Base-by-base conservation (phyloP, 2,113 vertebrate genomes). In the Falcunculus frontatus region DNA sequence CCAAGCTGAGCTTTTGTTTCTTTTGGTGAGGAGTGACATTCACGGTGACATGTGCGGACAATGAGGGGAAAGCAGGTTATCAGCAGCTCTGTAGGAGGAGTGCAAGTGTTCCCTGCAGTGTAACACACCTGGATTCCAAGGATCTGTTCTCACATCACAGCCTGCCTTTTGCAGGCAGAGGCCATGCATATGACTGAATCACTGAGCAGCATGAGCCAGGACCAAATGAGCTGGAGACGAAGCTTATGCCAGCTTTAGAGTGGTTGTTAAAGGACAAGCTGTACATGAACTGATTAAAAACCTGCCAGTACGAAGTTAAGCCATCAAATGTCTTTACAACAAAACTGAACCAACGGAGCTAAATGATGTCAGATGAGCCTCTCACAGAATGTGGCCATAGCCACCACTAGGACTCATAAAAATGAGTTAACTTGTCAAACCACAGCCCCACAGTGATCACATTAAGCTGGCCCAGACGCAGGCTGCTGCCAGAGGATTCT, bases 11-110 rank as follows among this genome's bases (percentile, higher is more conserved):
- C 16, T 70, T 86, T 52, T 67, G 33, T 21, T 63, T 78, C 35
- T 63, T 70, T 42, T 8, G 8, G 10, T 16, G 63, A 76, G 25
- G 57, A n/a, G n/a, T n/a, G n/a, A n/a, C n/a, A n/a, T 57, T 64
- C 81, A 37, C 0, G 0, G 29, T n/a, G 42, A 42, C 78, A 84
- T 4, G 0, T 8, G 33, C 44, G 32, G 65, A 11, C 0, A 1
- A 6, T 0, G 7, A 83, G 55, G 35, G 49, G n/a, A 83, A 80
- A 21, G 53, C 41, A 77, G 53, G 29, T 32, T 74, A 76, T 15
- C 59, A 5, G 2, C 39, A 50, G 53, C 23, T 76, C 79, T 4
- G 0, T 17, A 68, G 9, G 3, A 87, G 37, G 13, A 81, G 16
- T 0, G 5, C 46, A 52, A 33, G n/a, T 60, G 35, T 22, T 79